Base-by-base conservation (phyloP, 35 echinoderm and acorn worm species). In the Stichopus chloronotus region DNA sequence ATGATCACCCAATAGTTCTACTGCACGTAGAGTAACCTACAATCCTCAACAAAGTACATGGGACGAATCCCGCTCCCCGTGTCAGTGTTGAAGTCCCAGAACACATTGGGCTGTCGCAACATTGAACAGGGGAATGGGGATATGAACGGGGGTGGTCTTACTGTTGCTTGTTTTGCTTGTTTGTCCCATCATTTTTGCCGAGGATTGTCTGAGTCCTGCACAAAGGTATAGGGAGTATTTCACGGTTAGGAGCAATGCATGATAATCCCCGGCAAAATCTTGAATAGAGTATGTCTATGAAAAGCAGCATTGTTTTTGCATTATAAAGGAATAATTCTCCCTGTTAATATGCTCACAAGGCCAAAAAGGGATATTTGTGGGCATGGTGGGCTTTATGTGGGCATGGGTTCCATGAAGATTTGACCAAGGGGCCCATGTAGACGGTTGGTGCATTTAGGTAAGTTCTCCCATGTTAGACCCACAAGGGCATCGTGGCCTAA, bases 111-210 rank as follows among this genome's bases (percentile, higher is more conserved):
- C 72, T 76, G 11, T 24, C 72, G 72, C 72, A 76, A 76, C 72
- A 76, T 76, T 12, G 72, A 76, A 76, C 13, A 16, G 72, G 72
- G 72, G 72, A 76, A 16, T 12, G 72, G 72, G 72, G 72, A 43
- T 43, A 43, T 43, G 30, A 43, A 43, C 30, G 72, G 4, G 5
- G 11, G 72, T 76, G 72, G 6, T 76, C 72, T 16, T 6, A 11
- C 13, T 16, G 5, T 76, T 76, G 72, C 72, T 76, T 76, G 72
- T 76, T 76, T 76, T 76, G 11, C 72, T 76, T 76, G 72, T 76
- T 76, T 76, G 72, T 76, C 72, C 72, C 72, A 76, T 76, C 72
- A 76, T 76, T 76, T 76, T 76, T 76, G 72, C 24, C 72, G 72
- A 76, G 72, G 72, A 76, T 76, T 76, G 72, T 76, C 72, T 8